Conservation (phyloP, 2,797 vertebrate species). For the Lepidocolaptes lacrymiger region DNA sequence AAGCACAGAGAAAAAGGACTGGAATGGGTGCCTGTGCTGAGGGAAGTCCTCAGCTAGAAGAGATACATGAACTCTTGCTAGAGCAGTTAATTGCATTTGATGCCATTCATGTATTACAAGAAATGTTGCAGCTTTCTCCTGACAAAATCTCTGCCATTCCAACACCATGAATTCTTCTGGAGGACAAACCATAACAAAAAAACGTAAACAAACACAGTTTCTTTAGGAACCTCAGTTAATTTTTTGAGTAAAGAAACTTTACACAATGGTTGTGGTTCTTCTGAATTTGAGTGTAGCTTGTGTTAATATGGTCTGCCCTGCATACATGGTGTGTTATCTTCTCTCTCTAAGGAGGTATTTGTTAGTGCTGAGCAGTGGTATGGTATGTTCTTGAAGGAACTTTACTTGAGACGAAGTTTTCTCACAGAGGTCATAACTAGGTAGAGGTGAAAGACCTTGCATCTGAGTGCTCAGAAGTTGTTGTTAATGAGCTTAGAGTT, state of each 20-base stretch:
- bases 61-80: not conserved
- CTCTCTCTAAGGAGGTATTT: constrained; percentile 23
- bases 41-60: not conserved
- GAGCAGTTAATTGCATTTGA: not conserved
- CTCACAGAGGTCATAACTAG: constrained; percentile 16
- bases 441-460: constrained; percentile 48
- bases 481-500: constrained; percentile 57
- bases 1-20: not conserved
- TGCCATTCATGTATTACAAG: not conserved
- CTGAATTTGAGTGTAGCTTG: not conserved
- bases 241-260: not conserved
- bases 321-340: constrained; percentile 12
- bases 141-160: not conserved
- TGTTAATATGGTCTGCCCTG: not conserved
- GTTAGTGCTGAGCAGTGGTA: not conserved
- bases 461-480: constrained; percentile 24
- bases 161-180: accelerated
- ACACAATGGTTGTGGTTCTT: not conserved
- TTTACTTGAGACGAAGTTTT: not conserved
- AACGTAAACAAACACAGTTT: not conserved
- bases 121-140: not conserved
- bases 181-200: not conserved
- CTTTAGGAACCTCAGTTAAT: not conserved
- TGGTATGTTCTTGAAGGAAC: not conserved
- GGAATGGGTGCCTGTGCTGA: accelerated